Base-by-base conservation (phyloP, 2,888 invertebrate genomes). In the Tribolium freemani region DNA sequence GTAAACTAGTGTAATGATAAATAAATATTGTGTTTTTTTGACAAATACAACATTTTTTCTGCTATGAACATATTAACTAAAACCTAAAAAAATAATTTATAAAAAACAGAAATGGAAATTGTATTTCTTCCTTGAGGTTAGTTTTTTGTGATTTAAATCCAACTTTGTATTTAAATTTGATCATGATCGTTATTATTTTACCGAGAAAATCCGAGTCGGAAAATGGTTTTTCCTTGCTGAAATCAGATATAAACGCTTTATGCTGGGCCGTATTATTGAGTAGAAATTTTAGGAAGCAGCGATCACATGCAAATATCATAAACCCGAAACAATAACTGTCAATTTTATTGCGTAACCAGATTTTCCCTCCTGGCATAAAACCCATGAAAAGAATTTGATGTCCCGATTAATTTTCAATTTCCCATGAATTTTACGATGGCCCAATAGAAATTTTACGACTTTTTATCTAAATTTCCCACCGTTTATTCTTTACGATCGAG, bases 351-450 rank as follows among this genome's bases (percentile, higher is more conserved):
- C 13, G n/a, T 20, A 58, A 20, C 20, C 45, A 26, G 45, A 58
- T 45, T 58, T 58, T 44, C 58, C 58, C 58, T 45, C n/a, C 58
- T 58, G 16, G 58, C 16, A 44, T 45, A 58, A 58, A 58, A 13
- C 1, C n/a, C 58, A 58, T 58, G 38, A 38, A 30, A 20, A 58
- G 58, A 58, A 20, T 63, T 63, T 63, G 50, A 63, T 63, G 50
- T 30, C 51, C 50, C 51, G 26, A 63, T 63, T 63, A 63, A 63
- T 63, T 63, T 63, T 63, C 63, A 63, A 63, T 63, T 63, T 63
- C 53, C 60, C 63, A 63, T 63, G 50, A 31, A 63, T 51, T 63
- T 63, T 63, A 63, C 63, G 63, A 63, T 10, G 38, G 26, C 60
- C 46, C 46, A 48, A 46, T 60, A 10, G 46, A 44, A 44, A 48